Conservation (phyloP, 1,140 invertebrate genomes). For the Diplogasteroides magnus region DNA sequence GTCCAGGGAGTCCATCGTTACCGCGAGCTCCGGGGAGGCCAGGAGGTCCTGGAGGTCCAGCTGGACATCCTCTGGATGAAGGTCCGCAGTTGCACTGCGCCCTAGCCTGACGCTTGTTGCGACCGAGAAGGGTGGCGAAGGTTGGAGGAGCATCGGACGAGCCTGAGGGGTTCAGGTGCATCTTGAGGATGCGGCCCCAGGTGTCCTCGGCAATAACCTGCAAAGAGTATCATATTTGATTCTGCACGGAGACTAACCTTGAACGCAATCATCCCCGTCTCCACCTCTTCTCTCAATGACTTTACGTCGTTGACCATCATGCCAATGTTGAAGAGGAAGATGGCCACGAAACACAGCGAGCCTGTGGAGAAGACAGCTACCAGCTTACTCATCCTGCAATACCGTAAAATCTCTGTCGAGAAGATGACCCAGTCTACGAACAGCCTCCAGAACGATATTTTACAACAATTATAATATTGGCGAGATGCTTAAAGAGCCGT, state of each 20-base stretch:
- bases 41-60: conserved; percentile 33
- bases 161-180: conserved; percentile 26
- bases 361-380: conserved; percentile 11
- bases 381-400: conserved; percentile 22
- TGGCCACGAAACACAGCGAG: conserved; percentile 10
- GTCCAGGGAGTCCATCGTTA: conserved; percentile 23
- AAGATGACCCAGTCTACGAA: no score
- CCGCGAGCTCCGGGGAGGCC: conserved; percentile 25
- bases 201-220: conserved; percentile 20
- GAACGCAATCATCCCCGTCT: conserved; percentile 19
- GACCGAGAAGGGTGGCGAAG: conserved; percentile 22
- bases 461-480: no score
- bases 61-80: conserved; percentile 20
- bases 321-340: conserved; percentile 7
- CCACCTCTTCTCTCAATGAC: conserved; percentile 10
- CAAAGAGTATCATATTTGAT: background rate
- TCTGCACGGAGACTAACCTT: conserved; percentile 11
- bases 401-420: no score
- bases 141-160: conserved; percentile 17
- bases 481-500: no score
- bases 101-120: conserved; percentile 9
- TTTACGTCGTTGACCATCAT: conserved; percentile 16
- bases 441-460: no score
- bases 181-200: conserved; percentile 21
- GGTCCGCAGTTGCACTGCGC: conserved; percentile 29